Base-by-base conservation (phyloP, 2,888 invertebrate genomes). In the Petrophora chlorosata region DNA sequence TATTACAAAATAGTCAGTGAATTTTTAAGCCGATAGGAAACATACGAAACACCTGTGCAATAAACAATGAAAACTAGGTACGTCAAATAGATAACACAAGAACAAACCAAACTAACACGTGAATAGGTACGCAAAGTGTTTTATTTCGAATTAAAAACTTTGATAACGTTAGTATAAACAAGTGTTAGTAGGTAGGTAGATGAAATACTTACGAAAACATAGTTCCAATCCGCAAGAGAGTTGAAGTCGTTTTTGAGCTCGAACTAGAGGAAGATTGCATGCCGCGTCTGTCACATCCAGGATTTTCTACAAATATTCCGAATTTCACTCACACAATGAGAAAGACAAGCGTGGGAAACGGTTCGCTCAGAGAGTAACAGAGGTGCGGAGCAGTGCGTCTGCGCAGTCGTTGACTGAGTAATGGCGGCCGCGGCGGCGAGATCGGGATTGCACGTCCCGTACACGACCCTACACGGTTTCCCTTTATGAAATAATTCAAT, bases 391-490 rank as follows among this genome's bases (percentile, higher is more conserved):
- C 65, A 67, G 56, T 73, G 69, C 68, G 70, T 66, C 67, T 66
- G 65, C 66, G 64, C 53, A 58, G 69, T 65, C 67, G 69, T 69
- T 75, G 73, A 81, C 82, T 78, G 78, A 79, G 75, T 82, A 78
- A 76, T 76, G 65, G 70, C 68, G 16, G 23, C 53, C 26, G 29
- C 33, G 12, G 38, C 28, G 15, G 26, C 38, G 25, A 25, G 45
- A 29, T 45, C 65, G 58, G 75, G 76, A 81, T 71, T 73, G 73
- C 76, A 72, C 79, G 80, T 84, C 84, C 83, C 62, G 9, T 15
- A 34, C 61, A 55, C 71, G 74, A 75, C 73, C 76, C 78, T 77
- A 78, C 64, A 72, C 73, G 60, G 69, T 75, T 76, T 74, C 67
- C 70, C 70, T 75, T 69, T 72, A 77, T 77, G 56, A 74, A 78